Evolutionary conservation across 2,113 vertebrate genomes (phyloP), one percentile per base, ranked within the genome.

Genomic region (Lethenteron reissneri): DNA sequence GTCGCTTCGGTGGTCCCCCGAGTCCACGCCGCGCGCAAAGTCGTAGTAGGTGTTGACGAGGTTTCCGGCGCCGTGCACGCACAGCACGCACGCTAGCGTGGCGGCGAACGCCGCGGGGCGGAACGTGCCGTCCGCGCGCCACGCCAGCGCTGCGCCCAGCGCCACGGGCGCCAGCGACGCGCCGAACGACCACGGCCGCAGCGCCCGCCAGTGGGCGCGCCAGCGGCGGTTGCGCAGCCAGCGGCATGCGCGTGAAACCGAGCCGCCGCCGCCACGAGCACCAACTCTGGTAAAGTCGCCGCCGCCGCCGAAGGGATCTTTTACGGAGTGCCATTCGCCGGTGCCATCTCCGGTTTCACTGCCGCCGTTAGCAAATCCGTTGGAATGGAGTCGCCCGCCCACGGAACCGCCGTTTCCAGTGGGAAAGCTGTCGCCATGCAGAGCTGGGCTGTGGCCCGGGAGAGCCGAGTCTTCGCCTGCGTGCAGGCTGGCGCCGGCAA

Each of bases 11-110:
- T 97, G 97, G 78, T 99, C 91, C 6, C 41, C 41, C 41, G 41
- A 41, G 74, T 99, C 94, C 57, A 97, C 96, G 57, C 94, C 94
- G 79, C 96, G 95, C 71, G 89, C 92, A 78, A 97, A 99, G 81
- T 99, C 94, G n/a, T 96, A 99, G 78, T 94, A 99, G 21, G 94
- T 99, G 76, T 99, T 99, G 3, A 99, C 94, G 21, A 99, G 78
- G 77, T 99, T 99, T 1, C 94, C 94, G 0, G 94, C 94, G 0
- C 90, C 94, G 1, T 99, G 94, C 71, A 99, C 94, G 0, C 92
- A 85, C 68, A 99, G 80, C 58, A 97, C 92, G 0, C 87, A 80
- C 59, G 92, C n/a, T 2, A 68, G 64, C 64, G 64, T 68, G n/a
- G 64, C 64, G n/a, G n/a, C 64, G 25, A n/a, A 68, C 9, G 25